A percentile compares a stretch with the other conserved stretches of the same genome.
phyloP scores from a whole-genome alignment of 2,888 invertebrate genomes.

The Andrena bucephala region DNA sequence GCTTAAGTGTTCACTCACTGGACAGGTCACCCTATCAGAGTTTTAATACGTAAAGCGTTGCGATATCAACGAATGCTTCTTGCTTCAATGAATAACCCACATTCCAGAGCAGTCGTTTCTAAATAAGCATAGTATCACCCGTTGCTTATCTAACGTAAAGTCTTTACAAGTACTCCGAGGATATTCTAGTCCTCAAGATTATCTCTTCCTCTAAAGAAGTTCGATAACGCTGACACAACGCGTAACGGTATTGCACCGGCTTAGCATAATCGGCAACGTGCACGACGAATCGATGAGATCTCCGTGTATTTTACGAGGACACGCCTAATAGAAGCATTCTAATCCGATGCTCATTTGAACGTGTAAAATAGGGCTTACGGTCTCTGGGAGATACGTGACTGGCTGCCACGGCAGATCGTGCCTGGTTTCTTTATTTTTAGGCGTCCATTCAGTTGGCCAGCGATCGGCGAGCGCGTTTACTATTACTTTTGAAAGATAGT shows the following conservation, averaged over 20 bases:
- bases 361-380: conserved; percentile 33
- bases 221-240: not conserved
- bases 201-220: not conserved
- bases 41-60: too few relatives aligned
- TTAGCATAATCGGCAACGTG: conserved; percentile 21
- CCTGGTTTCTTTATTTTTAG: conserved; percentile 40
- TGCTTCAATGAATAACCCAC: too few relatives aligned
- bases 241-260: conserved; percentile 33
- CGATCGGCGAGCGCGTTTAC: conserved; percentile 32
- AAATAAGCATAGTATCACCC: too few relatives aligned
- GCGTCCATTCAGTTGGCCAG: conserved; percentile 15
- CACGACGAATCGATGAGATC: conserved; percentile 17
- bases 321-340: conserved; percentile 29
- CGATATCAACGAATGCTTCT: too few relatives aligned
- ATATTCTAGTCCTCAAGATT: not conserved
- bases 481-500: conserved; percentile 64
- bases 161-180: too few relatives aligned
- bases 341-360: conserved; percentile 20
- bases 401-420: conserved; percentile 32
- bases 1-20: too few relatives aligned
- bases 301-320: conserved; percentile 17
- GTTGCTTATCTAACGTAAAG: too few relatives aligned
- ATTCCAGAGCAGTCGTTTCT: too few relatives aligned
- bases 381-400: conserved; percentile 20
- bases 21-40: too few relatives aligned